Evolutionary conservation across 2,888 invertebrate genomes (phyloP), one percentile per base, ranked within the genome.

Genomic region (Sinelater perroti): DNA sequence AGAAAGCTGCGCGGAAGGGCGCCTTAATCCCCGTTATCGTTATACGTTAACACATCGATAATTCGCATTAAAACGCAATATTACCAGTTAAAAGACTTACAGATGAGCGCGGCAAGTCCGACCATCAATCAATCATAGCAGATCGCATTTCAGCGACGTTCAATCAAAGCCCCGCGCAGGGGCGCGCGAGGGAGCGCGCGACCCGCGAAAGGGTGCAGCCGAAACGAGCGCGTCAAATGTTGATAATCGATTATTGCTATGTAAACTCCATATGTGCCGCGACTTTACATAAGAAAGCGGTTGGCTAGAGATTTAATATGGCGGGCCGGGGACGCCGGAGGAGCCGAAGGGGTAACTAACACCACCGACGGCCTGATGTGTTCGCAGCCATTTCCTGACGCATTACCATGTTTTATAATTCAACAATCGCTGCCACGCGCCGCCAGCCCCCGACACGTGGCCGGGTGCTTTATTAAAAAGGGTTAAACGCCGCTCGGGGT

Each of bases 391-490:
- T 46, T 53, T 58, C 51, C 51, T 60, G 54, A 63, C 60, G 60
- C 56, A 63, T 65, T 65, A 58, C 57, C 66, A 66, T 66, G 67
- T 70, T 74, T 70, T 70, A 73, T 73, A 72, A 75, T 74, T 74
- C 71, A 72, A 71, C 71, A 74, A 74, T 70, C 70, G 66, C 54
- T 62, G 69, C 65, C 76, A 72, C 75, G 75, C 73, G 76, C 64
- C 66, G 54, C 54, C 68, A 71, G 73, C 69, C 70, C 71, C 57
- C 45, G 62, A 65, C 74, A 72, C 74, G 75, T 75, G 75, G 69
- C 70, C 63, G 61, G 67, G 62, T 73, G 67, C 71, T 74, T 75
- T 74, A 76, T 76, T 76, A 74, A 75, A 75, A 77, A 75, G 75
- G 74, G 75, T 75, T 76, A 75, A 71, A 70, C 67, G 65, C 68